Base-by-base conservation (phyloP, 2,888 invertebrate species). In the Lasiommata megera region DNA sequence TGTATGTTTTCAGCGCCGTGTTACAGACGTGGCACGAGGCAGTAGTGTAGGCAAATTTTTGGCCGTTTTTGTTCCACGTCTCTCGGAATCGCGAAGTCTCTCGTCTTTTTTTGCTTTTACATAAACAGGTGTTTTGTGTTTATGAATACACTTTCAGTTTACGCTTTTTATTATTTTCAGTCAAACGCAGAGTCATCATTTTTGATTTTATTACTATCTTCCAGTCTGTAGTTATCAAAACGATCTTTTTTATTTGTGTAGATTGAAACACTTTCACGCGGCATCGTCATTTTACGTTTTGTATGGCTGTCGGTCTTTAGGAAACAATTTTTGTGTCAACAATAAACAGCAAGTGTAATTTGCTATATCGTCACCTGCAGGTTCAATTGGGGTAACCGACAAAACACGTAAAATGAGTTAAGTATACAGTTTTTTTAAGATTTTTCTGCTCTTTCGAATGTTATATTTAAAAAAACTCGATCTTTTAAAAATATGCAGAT, bases 121-220 rank as follows among this genome's bases (percentile, higher is more conserved):
- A n/a, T 6, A 47, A 47, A 47, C 47, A 47, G 47, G 34, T 47
- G 47, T 47, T 47, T 47, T 47, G n/a, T 34, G 34, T 47, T 47
- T 18, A 17, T 47, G 47, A 47, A 34, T 47, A 34, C 47, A 17
- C 34, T 47, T 47, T 34, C 47, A 17, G 16, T 34, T 17, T 34
- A 7, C 6, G 47, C 8, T 47, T 47, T 43, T 43, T 43, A 12
- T 12, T 28, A 7, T 23, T 28, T 23, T 41, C 3, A 14, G 28
- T 14, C n/a, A 43, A 43, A 28, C 43, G 6, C 43, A 43, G 28
- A 28, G 43, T 28, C 23, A 28, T 43, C 43, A 23, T 28, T 43
- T 41, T 23, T 28, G 28, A 43, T 43, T 43, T 12, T 2, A 34
- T 11, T 34, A 11, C 11, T 1, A 34, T 34, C 11, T 18, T 41